Conservation (phyloP, 2,113 vertebrate species). For the sheep (Ovis aries) region ARS-UI_Ramb_v3.0 NC_056054.1:263314501-263315000, state of each 20-base stretch:
- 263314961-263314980: not conserved
- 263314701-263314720: not conserved
- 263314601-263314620: too few species aligned
- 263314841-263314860: not conserved
- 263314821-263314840: too few species aligned
- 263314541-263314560: not conserved
- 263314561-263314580: not conserved
- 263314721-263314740: not conserved
- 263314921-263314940: not conserved
- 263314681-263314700: not conserved
- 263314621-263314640: not conserved
- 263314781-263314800: not conserved
- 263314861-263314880: not conserved
- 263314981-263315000: accelerated
- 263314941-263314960: not conserved
- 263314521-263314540: not conserved
- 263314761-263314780: not conserved
- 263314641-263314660: accelerated
- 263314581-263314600: not conserved
- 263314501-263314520: not conserved
- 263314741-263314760: accelerated
- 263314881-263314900: not conserved
- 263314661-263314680: not conserved
- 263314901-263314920: not conserved
- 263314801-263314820: accelerated